Base-by-base conservation (phyloP, 2,113 vertebrate genomes). In the Aptenodytes forsteri region DNA sequence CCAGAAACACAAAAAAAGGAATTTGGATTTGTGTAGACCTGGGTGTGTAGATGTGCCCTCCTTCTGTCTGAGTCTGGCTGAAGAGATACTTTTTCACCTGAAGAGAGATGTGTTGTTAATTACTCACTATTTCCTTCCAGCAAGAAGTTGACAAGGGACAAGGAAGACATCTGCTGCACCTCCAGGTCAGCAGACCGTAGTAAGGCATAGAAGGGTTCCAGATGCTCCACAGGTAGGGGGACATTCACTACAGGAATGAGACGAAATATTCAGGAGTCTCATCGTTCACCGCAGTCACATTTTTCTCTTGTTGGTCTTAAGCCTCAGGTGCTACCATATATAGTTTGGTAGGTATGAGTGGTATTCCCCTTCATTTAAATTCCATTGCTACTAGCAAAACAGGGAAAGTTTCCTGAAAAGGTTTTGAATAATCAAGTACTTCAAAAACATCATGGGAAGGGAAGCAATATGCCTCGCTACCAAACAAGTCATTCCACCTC, bases 81-180 rank as follows among this genome's bases (percentile, higher is more conserved):
- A 87, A 92, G 34, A 87, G 58, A 46, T 12, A 30, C 26, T 86
- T 78, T 87, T 90, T 55, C 44, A 91, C 27, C 25, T n/a, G 25
- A 87, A 75, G 27, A 72, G 22, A 77, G 42, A 46, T 26, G 44
- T 29, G 3, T n/a, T 36, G 9, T 50, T 88, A 67, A 91, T 95
- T 61, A 87, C 98, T 98, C 93, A 99, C 98, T 97, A 40, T 98
- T 98, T 93, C 97, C 98, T 89, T 98, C 98, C 34, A 98, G 92
- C 42, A 99, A 96, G 76, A 99, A 98, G 91, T 98, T 98, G 69
- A 98, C 98, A 88, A 99, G 96, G 2, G 98, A 98, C 40, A 98
- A 97, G 46, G 98, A 98, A 83, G 97, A 93, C 52, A 98, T 98
- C 88, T 98, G 98, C 70, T 98, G 99, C 78, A 99, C 98, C 49